Conservation (phyloP, 2,888 invertebrate species). For the Melikaiella ostensackeni region DNA sequence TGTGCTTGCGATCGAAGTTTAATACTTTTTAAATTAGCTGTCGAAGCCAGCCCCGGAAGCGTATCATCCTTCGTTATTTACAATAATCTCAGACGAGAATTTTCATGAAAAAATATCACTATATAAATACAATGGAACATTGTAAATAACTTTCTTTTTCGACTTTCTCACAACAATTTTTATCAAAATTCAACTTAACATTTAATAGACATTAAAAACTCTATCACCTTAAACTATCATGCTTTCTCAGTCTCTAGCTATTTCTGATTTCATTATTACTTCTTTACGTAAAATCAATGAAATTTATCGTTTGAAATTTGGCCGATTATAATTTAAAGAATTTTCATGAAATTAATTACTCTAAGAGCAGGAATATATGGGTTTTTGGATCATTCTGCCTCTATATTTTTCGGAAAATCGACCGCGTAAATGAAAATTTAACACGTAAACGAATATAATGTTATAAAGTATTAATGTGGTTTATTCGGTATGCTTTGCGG, state of each 20-base stretch:
- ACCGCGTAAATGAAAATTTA: neutral
- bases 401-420: neutral
- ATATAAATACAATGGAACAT: neutral
- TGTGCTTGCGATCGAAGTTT: conserved; percentile 24
- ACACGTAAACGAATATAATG: neutral
- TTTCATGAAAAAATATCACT: conserved; percentile 21
- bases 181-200: neutral
- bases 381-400: neutral
- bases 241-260: neutral
- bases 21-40: conserved; percentile 39
- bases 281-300: too few relatives aligned
- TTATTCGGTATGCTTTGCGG: neutral
- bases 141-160: neutral
- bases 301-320: too few relatives aligned
- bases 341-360: neutral
- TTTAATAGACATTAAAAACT: too few relatives aligned
- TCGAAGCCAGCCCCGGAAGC: conserved; percentile 27
- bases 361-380: neutral
- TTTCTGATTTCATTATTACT: neutral
- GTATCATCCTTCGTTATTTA: conserved; percentile 19
- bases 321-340: neutral
- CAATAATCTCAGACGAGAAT: conserved; percentile 11
- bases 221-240: neutral
- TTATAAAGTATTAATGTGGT: conserved; percentile 10
- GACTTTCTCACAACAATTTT: neutral